Percentiles rank a stretch among this genome's conserved stretches.
Evolutionary conservation across 2,113 vertebrate genomes (phyloP).

Genomic region (Azemiops feae): DNA sequence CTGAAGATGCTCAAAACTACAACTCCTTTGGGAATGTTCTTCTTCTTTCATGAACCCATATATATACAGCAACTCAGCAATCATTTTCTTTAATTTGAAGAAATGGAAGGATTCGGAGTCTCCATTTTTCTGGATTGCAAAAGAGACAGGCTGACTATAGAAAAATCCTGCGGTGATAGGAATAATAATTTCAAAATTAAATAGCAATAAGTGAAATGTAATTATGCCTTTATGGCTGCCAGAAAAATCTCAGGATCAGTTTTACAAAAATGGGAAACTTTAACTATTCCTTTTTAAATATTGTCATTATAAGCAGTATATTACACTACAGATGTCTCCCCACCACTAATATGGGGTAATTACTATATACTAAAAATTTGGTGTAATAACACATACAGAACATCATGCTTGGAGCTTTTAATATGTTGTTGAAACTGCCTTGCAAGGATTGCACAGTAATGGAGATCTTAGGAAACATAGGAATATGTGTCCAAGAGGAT

Average conservation of each 20-base stretch:
- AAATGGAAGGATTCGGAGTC: not conserved
- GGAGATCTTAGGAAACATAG: not conserved
- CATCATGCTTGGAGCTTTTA: not conserved
- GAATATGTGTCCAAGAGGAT: not conserved
- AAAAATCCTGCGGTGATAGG: not conserved
- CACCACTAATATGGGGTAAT: not conserved
- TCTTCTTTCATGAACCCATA: not conserved
- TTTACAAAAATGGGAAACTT: not conserved
- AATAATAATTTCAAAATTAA: slow-evolving; percentile 1
- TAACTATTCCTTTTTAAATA: not conserved
- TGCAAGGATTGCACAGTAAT: not conserved
- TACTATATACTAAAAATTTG: not conserved
- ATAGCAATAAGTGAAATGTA: not conserved
- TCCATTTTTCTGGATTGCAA: not conserved
- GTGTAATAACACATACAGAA: not conserved
- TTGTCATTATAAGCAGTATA: not conserved
- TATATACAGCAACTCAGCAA: not conserved
- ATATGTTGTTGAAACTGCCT: not conserved
- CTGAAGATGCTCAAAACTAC: slow-evolving; percentile 11
- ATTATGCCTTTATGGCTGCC: not conserved
- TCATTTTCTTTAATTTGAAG: slow-evolving; percentile 10
- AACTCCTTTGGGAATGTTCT: slow-evolving; percentile 17
- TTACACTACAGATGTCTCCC: not conserved
- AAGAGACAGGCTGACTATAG: too few species aligned
- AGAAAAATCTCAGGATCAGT: not conserved